Percentiles rank a stretch among this genome's conserved stretches.
Conservation (phyloP, 2,888 invertebrate species). For the Erannis defoliaria region DNA sequence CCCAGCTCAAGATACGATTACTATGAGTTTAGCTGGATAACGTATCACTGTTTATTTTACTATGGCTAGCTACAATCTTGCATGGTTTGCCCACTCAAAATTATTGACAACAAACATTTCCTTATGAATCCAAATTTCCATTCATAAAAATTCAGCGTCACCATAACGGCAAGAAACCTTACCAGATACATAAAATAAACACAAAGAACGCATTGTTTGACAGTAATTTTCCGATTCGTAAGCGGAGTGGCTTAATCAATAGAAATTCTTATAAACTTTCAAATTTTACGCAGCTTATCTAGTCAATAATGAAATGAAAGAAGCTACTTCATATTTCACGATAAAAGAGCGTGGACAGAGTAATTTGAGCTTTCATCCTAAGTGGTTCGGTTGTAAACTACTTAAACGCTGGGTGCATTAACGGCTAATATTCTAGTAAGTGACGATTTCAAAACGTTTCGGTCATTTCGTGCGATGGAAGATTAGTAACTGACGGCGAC, state of each 20-base stretch:
- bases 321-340: slow-evolving; percentile 43
- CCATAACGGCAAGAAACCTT: slow-evolving; percentile 35
- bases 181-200: slow-evolving; percentile 45
- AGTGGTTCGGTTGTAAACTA: slow-evolving; percentile 69
- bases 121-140: slow-evolving; percentile 34
- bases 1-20: too few relatives aligned
- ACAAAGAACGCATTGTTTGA: slow-evolving; percentile 49
- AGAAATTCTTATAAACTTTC: slow-evolving; percentile 43
- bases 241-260: slow-evolving; percentile 45
- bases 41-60: too few relatives aligned
- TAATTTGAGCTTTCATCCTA: slow-evolving; percentile 71
- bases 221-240: slow-evolving; percentile 47
- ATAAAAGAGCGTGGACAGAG: slow-evolving; percentile 52
- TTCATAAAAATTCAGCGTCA: slow-evolving; percentile 44
- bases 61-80: neutral
- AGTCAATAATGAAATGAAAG: slow-evolving; percentile 48
- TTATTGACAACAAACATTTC: slow-evolving; percentile 32
- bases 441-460: slow-evolving; percentile 77
- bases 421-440: slow-evolving; percentile 75
- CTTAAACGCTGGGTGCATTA: slow-evolving; percentile 72
- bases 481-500: slow-evolving; percentile 71
- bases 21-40: too few relatives aligned
- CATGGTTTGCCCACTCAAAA: slow-evolving; percentile 21
- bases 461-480: slow-evolving; percentile 73
- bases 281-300: slow-evolving; percentile 44